Evolutionary conservation across 2,797 vertebrate genomes (phyloP), one percentile per base, ranked within the genome.

Genomic region (Amblyopsis hoosieri): DNA sequence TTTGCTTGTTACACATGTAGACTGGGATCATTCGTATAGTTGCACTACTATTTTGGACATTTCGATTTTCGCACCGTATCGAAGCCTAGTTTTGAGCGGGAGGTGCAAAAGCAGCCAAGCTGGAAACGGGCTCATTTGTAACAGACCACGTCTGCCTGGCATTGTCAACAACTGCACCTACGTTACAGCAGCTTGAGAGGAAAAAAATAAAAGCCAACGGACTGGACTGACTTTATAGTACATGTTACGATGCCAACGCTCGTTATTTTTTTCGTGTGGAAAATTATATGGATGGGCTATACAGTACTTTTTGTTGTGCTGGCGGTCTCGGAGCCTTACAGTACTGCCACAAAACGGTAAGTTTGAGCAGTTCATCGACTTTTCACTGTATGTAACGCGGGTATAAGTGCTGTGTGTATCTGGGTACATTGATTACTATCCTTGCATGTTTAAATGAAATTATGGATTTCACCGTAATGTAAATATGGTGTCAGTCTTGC

Each of bases 51-150:
- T 83, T 80, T 76, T 60, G 50, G 72, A 74, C 0, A 15, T 19
- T 71, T 69, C 70, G 83, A 75, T 80, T 70, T 79, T 78, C 75
- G 71, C 57, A 19, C 49, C 11, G 10, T 12, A 61, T 84, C 76
- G 86, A 81, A 77, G 75, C 78, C 56, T 76, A 65, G 82, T 84
- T 93, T 94, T 94, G 92, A 95, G 93, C 93, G 94, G 93, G 93
- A 94, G 91, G 83, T 84, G 86, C 76, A 73, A 62, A 82, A 72
- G 79, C 82, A 81, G 83, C 81, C 82, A 79, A 80, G 73, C 79
- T 79, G 62, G 69, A 76, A 69, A 74, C 58, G 65, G 79, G 65
- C 59, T 14, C 76, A 69, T 79, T 80, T 85, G 84, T 68, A 48
- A 62, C 54, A 62, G 68, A 71, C 71, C 76, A 70, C 48, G 69